These are phyloP conservation scores for Lagodon rhomboides DNA, from an alignment of 2,797 vertebrate species.

Conservation along the genomic window DNA sequence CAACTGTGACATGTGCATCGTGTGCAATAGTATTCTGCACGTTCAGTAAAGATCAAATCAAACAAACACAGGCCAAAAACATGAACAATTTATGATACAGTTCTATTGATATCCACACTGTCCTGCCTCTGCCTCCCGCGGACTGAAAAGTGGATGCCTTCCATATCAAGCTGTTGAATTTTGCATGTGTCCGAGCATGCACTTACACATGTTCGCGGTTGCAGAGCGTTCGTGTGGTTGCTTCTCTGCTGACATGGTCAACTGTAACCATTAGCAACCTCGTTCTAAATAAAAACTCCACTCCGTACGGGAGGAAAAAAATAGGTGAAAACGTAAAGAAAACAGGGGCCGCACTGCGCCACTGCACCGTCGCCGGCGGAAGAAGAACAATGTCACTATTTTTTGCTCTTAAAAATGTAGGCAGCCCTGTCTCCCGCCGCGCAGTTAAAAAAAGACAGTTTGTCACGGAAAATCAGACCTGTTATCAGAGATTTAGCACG, in stretches of 20 bases:
- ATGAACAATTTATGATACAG: background rate
- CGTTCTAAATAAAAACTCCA: background rate
- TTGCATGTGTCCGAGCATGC: background rate
- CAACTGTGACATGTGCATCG: background rate
- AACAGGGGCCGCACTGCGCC: background rate
- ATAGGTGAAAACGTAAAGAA: background rate
- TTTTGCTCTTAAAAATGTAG: background rate
- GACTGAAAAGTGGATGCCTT: conserved; percentile 1
- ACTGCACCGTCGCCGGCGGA: background rate
- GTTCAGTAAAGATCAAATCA: background rate
- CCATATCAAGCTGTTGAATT: conserved; percentile 12
- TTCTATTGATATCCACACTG: background rate
- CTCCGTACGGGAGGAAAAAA: background rate
- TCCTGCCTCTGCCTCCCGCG: background rate
- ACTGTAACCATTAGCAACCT: conserved; percentile 31
- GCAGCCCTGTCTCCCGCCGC: too few species aligned
- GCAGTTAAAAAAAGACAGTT: background rate
- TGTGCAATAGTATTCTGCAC: background rate
- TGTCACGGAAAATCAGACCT: conserved; percentile 35
- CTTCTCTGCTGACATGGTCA: conserved; percentile 4
- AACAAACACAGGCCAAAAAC: background rate
- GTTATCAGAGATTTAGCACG: conserved; percentile 37
- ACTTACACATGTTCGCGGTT: conserved; percentile 9
- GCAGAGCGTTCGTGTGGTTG: conserved; percentile 21
- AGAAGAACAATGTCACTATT: background rate